Evolutionary conservation across 2,797 vertebrate species (phyloP), one percentile per base, ranked within the genome.

Genomic region (Mionectes olivaceus): DNA sequence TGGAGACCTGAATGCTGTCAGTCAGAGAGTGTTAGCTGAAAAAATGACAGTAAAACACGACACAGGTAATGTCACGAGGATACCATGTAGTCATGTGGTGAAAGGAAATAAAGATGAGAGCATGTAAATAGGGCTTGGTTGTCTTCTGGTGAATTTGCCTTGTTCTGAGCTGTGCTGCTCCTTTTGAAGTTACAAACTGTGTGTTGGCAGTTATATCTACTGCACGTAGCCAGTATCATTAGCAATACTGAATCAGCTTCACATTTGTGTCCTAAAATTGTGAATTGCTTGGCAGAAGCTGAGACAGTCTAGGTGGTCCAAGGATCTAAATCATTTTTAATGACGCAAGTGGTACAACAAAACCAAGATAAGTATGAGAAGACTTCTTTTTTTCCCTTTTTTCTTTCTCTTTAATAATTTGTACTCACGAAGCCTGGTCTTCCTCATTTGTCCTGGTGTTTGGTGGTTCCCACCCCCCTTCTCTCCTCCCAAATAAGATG

Each of bases 41-140:
- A 81, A 77, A 53, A 49, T 12, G 4, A 6, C 37, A 60, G 5
- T 64, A 19, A 60, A 69, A 32, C 15, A 25, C 0, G 25, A 24
- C 37, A n/a, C n/a, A 56, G 32, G 19, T 56, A 68, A 17, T 60
- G 25, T n/a, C 17, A 41, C n/a, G 27, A 75, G 68, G 32, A 30
- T 50, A 39, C 1, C 0, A 0, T 21, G 9, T 28, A 59, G 14
- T 86, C 11, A 65, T 12, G 71, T 63, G 15, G 8, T 39, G n/a
- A 53, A 84, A 57, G 24, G 69, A 83, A 70, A 53, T 13, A 63
- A 61, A 41, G 21, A 23, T 4, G 28, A 65, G 53, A 74, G 63
- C 4, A 2, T 11, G 5, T 61, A 37, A 65, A 37, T 21, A 37
- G 27, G 25, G 14, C 19, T 59, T 37, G 10, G 3, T 30, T 84